Evolutionary conservation across 2,888 invertebrate species (phyloP), one percentile per base, ranked within the genome.

Genomic region (Apamea anceps): DNA sequence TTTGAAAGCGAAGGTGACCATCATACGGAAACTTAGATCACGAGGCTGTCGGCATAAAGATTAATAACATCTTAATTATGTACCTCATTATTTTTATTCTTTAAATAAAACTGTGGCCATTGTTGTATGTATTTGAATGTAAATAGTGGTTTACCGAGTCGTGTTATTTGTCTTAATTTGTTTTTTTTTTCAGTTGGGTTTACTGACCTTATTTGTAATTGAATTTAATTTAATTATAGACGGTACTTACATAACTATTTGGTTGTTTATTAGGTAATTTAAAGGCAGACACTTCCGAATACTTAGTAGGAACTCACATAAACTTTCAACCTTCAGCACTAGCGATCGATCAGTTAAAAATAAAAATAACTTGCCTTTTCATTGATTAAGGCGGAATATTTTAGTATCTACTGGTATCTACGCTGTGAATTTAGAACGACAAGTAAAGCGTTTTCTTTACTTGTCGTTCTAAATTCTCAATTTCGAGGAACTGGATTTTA

Each of bases 1-100:
- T 94, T 94, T 94, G 94, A 95, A 95, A 95, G 94, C 92, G 94
- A 93, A 94, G 93, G 94, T 94, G 92, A 95, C 92, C 91, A 87
- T 87, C 88, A 88, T 80, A 91, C 95, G 95, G 95, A 96, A 96
- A 95, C 87, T 84, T 57, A 57, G 28, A 85, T 66, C 72, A 63
- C 84, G 77, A 89, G 87, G 89, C 68, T 89, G 62, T 28, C 68
- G 28, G 66, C 60, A 18, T 63, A 60, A 74, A 82, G 75, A 85
- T 76, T 87, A 86, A 77, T 82, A 76, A 72, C 79, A 66, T 82
- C 66, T 73, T 77, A 85, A 82, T 79, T 75, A 75, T 28, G 1
- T 51, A 67, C 60, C 60, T 77, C 75, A 76, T 85, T 82, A 81
- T 66, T 62, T 65, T 78, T 72, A 25, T 76, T 76, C 75, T 75